Conservation (phyloP, 2,113 vertebrate genomes). For the Lampris megalopsis region DNA sequence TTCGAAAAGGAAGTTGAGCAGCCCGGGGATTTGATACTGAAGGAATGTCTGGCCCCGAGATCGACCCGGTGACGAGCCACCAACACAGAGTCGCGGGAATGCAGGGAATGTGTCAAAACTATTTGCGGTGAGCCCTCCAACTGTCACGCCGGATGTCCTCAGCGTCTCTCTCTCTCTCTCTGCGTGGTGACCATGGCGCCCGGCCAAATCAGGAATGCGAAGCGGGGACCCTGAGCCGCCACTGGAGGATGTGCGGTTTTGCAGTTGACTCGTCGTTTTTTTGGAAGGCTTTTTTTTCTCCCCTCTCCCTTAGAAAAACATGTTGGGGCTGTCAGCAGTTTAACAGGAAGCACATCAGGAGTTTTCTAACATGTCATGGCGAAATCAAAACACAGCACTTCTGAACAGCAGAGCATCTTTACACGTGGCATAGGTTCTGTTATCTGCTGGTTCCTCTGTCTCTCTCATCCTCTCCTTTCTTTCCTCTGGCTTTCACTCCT, state of each 20-base stretch:
- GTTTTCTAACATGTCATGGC: conserved; percentile 15
- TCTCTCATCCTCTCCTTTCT: neutral
- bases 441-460: neutral
- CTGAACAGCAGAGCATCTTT: conserved; percentile 15
- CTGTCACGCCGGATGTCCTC: conserved; percentile 34
- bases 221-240: conserved; percentile 11
- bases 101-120: conserved; percentile 49
- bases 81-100: conserved; percentile 37
- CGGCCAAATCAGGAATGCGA: conserved; percentile 39
- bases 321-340: neutral
- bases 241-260: conserved; percentile 34
- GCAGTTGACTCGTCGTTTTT: neutral
- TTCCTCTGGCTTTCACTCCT: neutral
- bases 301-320: neutral
- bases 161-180: conserved; percentile 14
- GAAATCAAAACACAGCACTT: conserved; percentile 3
- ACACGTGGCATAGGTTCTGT: neutral
- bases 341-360: conserved; percentile 15
- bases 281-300: conserved; percentile 8
- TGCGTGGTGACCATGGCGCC: conserved; percentile 22
- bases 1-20: conserved; percentile 47
- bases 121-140: conserved; percentile 25
- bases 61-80: conserved; percentile 28
- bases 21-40: conserved; percentile 15
- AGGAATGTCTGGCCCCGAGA: conserved; percentile 50